Percentiles rank a stretch among this genome's conserved stretches.
Evolutionary conservation across 2,113 vertebrate genomes (phyloP).

Genomic region (Antigone vipio): DNA sequence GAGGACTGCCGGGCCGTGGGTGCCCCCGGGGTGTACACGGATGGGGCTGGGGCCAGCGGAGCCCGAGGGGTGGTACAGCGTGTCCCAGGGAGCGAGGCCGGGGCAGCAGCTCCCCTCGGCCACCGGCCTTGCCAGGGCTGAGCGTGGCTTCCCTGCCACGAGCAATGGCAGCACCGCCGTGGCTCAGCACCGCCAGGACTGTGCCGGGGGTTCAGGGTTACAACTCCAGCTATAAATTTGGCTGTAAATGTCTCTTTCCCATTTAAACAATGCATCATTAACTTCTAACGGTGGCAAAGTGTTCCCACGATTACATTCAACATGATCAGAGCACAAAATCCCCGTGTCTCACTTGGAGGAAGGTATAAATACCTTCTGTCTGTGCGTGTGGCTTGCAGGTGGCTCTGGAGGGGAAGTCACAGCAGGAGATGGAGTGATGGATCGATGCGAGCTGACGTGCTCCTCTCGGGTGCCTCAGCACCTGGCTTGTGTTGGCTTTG

Average conservation of each 20-base stretch:
- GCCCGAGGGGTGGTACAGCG: accelerated
- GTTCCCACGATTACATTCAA: neutral
- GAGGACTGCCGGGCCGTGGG: neutral
- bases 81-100: accelerated
- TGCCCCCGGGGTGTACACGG: neutral
- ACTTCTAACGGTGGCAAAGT: constrained; percentile 9
- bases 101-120: neutral
- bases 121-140: neutral
- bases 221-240: neutral
- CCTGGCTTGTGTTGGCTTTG: neutral
- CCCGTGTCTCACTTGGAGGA: neutral
- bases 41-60: neutral
- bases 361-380: neutral
- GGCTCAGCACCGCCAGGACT: neutral
- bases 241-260: neutral
- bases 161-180: neutral
- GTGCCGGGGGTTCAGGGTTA: neutral
- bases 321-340: neutral
- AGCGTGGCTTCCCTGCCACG: neutral
- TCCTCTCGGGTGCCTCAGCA: neutral
- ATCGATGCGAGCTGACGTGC: accelerated
- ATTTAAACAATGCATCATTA: constrained; percentile 21
- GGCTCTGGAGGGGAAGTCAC: neutral
- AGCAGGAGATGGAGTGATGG: neutral
- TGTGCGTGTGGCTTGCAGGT: neutral